A percentile compares a stretch with the other conserved stretches of the same genome.
These are phyloP conservation scores for Apamea crenata DNA, from an alignment of 2,888 invertebrate genomes.

Conservation along the genomic window DNA sequence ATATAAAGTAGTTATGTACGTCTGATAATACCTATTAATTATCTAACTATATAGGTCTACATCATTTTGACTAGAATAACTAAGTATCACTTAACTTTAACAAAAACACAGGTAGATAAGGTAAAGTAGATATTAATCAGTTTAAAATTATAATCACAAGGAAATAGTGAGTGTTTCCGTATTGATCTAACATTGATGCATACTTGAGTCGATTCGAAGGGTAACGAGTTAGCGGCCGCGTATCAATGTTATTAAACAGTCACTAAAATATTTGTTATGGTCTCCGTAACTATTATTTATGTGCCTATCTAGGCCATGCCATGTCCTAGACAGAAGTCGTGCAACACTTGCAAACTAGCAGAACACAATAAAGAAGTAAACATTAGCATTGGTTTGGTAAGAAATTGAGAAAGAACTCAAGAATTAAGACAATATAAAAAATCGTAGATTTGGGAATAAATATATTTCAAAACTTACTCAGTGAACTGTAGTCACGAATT, in stretches of 20 bases:
- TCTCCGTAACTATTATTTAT: slow-evolving; percentile 23
- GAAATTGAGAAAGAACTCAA: slow-evolving; percentile 16
- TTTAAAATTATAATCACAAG: slow-evolving; percentile 22
- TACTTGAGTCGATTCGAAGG: slow-evolving; percentile 40
- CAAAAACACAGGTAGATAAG: no score
- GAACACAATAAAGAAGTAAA: slow-evolving; percentile 15
- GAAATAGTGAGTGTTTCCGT: slow-evolving; percentile 49
- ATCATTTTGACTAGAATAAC: background rate
- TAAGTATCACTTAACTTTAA: no score
- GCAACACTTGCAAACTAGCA: slow-evolving; percentile 40
- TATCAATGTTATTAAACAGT: slow-evolving; percentile 23
- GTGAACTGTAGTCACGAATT: slow-evolving; percentile 81
- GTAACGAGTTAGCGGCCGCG: slow-evolving; percentile 41
- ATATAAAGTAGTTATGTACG: background rate
- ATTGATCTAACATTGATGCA: slow-evolving; percentile 33
- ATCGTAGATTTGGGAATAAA: slow-evolving; percentile 20
- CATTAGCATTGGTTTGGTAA: background rate
- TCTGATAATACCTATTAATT: background rate
- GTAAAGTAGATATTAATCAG: background rate
- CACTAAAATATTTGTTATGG: slow-evolving; percentile 27
- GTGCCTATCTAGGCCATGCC: slow-evolving; percentile 34
- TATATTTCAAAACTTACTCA: slow-evolving; percentile 79
- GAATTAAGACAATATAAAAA: slow-evolving; percentile 3
- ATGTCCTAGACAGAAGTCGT: slow-evolving; percentile 34
- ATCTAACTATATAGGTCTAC: background rate